A percentile compares a stretch with the other conserved stretches of the same genome.
Conservation (phyloP, 1,140 invertebrate species). For the Pseudomyrmex flavicornis region DNA sequence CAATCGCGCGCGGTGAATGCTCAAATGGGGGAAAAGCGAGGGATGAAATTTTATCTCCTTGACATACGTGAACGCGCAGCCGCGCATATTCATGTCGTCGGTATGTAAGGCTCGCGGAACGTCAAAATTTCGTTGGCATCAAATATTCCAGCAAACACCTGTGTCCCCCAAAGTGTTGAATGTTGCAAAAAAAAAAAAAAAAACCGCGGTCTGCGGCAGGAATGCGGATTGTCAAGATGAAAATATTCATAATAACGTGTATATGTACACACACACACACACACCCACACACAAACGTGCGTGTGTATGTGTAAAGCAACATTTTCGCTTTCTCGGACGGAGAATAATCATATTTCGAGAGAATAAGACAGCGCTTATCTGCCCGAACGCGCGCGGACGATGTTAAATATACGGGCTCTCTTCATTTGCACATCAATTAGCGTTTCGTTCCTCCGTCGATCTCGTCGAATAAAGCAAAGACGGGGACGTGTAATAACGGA, state of each 20-base stretch:
- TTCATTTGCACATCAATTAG: slow-evolving; percentile 80
- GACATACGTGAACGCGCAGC: neutral
- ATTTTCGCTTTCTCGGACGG: no score
- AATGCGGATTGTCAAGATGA: slow-evolving; percentile 3
- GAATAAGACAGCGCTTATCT: neutral
- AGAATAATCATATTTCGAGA: neutral
- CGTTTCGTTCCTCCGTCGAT: slow-evolving; percentile 70
- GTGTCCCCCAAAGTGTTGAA: neutral
- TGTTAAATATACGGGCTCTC: slow-evolving; percentile 53
- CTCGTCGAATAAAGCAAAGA: slow-evolving; percentile 68
- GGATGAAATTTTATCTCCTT: neutral
- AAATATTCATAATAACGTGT: slow-evolving; percentile 12
- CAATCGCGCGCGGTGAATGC: neutral
- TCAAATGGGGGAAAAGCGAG: neutral
- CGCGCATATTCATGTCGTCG: neutral
- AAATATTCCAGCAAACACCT: neutral
- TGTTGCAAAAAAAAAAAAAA: slow-evolving; percentile 1
- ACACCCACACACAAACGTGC: neutral
- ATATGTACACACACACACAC: neutral
- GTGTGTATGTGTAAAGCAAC: neutral
- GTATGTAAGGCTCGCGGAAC: neutral
- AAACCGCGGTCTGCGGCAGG: neutral
- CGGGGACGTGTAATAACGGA: neutral
- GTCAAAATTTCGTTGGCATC: neutral
- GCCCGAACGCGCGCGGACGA: no score